phyloP scores from a whole-genome alignment of 2,888 invertebrate species.

The Elaeidobius kamerunicus region DNA sequence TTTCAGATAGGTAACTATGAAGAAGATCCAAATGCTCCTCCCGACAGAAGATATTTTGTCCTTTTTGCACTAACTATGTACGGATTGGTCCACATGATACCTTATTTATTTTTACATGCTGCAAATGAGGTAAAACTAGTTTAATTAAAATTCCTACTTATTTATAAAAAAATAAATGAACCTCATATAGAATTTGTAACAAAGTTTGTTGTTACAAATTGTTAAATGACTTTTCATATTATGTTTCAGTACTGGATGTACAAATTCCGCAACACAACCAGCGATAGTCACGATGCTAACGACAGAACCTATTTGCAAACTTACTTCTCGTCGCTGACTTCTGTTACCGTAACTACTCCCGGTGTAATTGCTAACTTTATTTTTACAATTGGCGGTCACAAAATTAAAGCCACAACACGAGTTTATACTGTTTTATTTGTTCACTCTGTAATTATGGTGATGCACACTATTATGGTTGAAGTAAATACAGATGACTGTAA shows the following conservation, averaged over 20 bases:
- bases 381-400: conserved; percentile 30
- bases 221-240: neutral
- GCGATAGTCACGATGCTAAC: conserved; percentile 26
- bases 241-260: conserved; percentile 37
- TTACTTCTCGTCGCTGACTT: conserved; percentile 31
- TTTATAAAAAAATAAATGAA: too few relatives aligned
- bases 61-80: too few relatives aligned
- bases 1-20: too few relatives aligned
- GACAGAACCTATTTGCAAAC: conserved; percentile 32
- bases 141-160: neutral
- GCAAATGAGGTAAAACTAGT: neutral
- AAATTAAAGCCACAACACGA: conserved; percentile 28
- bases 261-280: conserved; percentile 31
- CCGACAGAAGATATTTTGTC: too few relatives aligned
- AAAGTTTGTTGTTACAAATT: too few relatives aligned
- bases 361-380: conserved; percentile 31
- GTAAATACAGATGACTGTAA: conserved; percentile 33
- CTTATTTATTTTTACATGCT: too few relatives aligned
- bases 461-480: conserved; percentile 29
- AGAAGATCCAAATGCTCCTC: too few relatives aligned
- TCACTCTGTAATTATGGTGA: conserved; percentile 25
- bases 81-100: too few relatives aligned
- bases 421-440: conserved; percentile 26
- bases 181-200: too few relatives aligned
- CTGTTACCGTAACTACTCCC: conserved; percentile 28